Evolutionary conservation across 2,113 vertebrate species (phyloP).

Genomic region (Catharus fuscescens): DNA sequence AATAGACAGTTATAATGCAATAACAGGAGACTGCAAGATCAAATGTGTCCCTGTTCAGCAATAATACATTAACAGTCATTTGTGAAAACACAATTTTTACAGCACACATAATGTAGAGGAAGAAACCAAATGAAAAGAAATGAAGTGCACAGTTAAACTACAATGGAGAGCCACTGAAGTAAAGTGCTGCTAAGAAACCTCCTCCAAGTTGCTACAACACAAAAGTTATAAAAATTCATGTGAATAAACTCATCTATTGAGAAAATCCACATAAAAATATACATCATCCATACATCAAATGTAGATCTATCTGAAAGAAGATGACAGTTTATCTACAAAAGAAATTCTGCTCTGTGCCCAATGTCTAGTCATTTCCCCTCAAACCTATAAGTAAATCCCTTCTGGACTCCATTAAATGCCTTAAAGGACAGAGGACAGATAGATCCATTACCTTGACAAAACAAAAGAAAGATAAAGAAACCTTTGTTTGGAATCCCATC

Average conservation of each 20-base stretch:
- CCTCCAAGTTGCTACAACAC: background rate
- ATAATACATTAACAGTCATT: background rate
- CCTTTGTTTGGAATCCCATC: background rate
- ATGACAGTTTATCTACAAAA: background rate
- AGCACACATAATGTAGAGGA: background rate
- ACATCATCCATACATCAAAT: background rate
- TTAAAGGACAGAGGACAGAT: background rate
- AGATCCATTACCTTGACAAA: background rate
- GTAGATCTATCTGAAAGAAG: background rate
- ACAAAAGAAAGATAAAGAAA: background rate
- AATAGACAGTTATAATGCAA: background rate
- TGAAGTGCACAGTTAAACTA: background rate
- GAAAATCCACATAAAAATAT: slow-evolving; percentile 12
- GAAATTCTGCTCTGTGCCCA: background rate
- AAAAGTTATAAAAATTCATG: background rate
- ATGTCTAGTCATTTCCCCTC: background rate
- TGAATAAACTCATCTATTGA: slow-evolving; percentile 4
- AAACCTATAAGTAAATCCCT: background rate
- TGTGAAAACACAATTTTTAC: background rate
- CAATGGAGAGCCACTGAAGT: background rate
- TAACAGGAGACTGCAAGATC: background rate
- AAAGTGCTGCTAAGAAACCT: background rate
- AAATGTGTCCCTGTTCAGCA: background rate
- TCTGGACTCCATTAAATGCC: background rate
- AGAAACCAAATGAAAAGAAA: background rate